phyloP scores from a whole-genome alignment of 2,797 vertebrate genomes.

The Euphonia xanthogaster region DNA sequence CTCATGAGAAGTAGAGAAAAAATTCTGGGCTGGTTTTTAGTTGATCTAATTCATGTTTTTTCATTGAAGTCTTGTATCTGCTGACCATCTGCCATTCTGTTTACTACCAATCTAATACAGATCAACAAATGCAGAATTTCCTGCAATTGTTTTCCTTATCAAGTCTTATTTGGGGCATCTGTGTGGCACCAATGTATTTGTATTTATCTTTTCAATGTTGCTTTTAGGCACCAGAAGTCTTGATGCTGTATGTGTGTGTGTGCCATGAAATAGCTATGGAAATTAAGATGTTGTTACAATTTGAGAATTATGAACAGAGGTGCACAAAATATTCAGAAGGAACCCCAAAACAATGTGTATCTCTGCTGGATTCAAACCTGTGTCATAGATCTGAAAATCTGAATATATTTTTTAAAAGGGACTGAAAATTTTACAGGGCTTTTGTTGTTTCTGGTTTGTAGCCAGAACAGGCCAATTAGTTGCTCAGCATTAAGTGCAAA shows the following conservation, averaged over 20 bases:
- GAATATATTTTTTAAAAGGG: neutral
- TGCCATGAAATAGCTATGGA: neutral
- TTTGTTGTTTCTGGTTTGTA: neutral
- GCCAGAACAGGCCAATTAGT: neutral
- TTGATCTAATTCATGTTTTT: neutral
- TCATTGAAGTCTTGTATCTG: neutral
- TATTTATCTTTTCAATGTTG: neutral
- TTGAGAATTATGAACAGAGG: neutral
- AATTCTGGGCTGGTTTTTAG: neutral
- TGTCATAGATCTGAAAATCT: neutral
- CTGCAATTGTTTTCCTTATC: neutral
- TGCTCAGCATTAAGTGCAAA: neutral
- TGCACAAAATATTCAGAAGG: neutral
- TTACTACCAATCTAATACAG: neutral
- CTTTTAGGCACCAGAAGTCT: neutral
- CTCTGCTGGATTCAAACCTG: neutral
- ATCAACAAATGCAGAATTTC: constrained; percentile 7
- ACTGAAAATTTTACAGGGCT: neutral
- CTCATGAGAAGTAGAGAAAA: neutral
- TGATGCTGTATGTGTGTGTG: neutral
- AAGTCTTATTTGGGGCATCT: neutral
- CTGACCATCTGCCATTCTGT: neutral
- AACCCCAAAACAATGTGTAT: neutral
- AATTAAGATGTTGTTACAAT: neutral
- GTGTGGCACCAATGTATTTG: neutral